Percentiles rank a stretch among this genome's conserved stretches.
phyloP scores from a whole-genome alignment of 2,888 invertebrate genomes.

The Rhynchonema sp. region DNA sequence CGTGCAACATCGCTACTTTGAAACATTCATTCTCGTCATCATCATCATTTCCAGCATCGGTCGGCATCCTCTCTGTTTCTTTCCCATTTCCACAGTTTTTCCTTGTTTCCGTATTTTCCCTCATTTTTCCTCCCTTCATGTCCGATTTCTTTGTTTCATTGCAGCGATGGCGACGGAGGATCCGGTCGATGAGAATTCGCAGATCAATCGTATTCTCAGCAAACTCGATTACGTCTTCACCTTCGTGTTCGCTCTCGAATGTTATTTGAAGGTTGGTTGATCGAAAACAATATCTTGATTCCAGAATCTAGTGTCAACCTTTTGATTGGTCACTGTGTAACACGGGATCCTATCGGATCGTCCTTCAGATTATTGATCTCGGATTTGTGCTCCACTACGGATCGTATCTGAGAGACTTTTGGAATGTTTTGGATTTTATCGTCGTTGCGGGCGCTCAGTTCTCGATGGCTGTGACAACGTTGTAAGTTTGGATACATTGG shows the following conservation, averaged over 20 bases:
- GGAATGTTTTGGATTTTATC: constrained; percentile 84
- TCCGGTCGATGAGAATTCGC: constrained; percentile 75
- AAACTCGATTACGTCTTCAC: constrained; percentile 93
- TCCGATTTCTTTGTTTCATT: too few relatives aligned
- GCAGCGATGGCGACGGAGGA: constrained; percentile 95
- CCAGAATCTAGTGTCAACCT: background rate
- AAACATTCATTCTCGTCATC: constrained; percentile 44
- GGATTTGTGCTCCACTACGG: constrained; percentile 87
- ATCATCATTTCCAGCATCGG: background rate
- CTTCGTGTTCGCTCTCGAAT: constrained; percentile 81
- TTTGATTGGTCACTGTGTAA: too few relatives aligned
- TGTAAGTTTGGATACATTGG: too few relatives aligned
- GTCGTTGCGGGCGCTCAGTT: constrained; percentile 69
- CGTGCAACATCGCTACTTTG: constrained; percentile 76
- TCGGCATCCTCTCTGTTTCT: too few relatives aligned
- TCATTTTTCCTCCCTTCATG: constrained; percentile 95
- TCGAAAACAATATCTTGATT: background rate
- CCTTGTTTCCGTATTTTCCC: constrained; percentile 99
- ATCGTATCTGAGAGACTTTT: constrained; percentile 86
- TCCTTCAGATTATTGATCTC: constrained; percentile 52
- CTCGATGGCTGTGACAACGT: background rate
- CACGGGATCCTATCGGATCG: too few relatives aligned
- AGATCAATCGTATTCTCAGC: constrained; percentile 60
- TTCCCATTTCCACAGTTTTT: too few relatives aligned
- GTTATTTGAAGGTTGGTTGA: constrained; percentile 59